Percentiles rank a stretch among this genome's conserved stretches.
phyloP scores from a whole-genome alignment of 2,113 vertebrate genomes.

The Plecturocebus donacophilus region DNA sequence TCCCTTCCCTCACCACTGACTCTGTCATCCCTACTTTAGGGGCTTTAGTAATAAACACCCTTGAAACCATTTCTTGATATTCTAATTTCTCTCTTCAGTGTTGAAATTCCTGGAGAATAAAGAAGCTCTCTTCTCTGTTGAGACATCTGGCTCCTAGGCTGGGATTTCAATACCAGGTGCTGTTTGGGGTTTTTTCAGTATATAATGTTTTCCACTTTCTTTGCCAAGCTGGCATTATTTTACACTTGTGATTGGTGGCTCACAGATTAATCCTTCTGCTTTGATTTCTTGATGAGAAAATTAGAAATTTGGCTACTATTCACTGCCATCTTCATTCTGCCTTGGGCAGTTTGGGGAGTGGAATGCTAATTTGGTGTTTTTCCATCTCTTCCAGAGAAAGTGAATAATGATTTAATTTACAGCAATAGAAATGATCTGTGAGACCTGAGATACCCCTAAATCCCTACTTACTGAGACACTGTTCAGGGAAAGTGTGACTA shows the following conservation, averaged over 20 bases:
- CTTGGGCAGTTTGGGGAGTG: conserved; percentile 43
- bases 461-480: background rate
- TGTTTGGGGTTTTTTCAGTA: background rate
- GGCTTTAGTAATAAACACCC: background rate
- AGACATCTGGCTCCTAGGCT: background rate
- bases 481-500: background rate
- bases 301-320: conserved; percentile 66
- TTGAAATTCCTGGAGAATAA: conserved; percentile 45
- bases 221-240: conserved; percentile 45
- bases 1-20: background rate
- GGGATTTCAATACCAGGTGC: background rate
- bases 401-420: conserved; percentile 57
- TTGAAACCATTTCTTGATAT: background rate
- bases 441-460: background rate
- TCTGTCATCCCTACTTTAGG: background rate
- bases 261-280: conserved; percentile 46
- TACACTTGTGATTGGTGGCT: conserved; percentile 38
- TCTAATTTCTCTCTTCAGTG: background rate
- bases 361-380: conserved; percentile 58
- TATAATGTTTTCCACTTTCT: conserved; percentile 22
- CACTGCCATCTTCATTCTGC: conserved; percentile 40
- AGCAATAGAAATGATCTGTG: background rate
- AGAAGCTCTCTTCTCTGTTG: background rate
- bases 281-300: conserved; percentile 68
- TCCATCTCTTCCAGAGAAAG: conserved; percentile 41